These are phyloP conservation scores for Cryptotermes secundus DNA, from an alignment of 1,140 invertebrate genomes.

Conservation along the genomic window DNA sequence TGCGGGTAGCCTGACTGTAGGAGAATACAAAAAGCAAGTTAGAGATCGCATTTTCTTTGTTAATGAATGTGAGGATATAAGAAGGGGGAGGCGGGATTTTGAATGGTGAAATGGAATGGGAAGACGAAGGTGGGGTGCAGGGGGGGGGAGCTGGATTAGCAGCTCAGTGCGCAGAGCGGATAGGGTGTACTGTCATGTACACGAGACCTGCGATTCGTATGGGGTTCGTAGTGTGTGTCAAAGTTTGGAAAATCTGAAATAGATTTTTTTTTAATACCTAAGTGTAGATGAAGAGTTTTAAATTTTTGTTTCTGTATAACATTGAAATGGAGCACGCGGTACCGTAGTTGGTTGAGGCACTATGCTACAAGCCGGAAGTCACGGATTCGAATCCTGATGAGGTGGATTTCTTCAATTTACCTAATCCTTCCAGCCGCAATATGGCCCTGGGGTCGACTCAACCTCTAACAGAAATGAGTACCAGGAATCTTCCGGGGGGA, in stretches of 20 bases:
- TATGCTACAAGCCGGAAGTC: no score
- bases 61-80: slow-evolving; percentile 18
- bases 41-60: slow-evolving; percentile 26
- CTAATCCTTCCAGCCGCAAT: no score
- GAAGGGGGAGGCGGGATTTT: neutral
- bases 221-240: neutral
- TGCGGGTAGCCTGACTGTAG: slow-evolving; percentile 24
- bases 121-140: neutral
- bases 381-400: no score
- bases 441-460: no score
- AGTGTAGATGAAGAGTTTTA: no score
- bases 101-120: neutral
- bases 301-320: no score
- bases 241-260: neutral
- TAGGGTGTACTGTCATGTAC: neutral
- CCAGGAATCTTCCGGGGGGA: no score
- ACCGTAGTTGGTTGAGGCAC: no score
- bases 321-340: no score
- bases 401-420: no score
- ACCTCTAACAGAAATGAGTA: no score
- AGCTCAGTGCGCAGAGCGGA: slow-evolving; percentile 10
- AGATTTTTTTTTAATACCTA: no score
- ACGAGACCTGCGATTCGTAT: neutral
- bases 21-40: neutral
- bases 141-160: slow-evolving; percentile 24